Evolutionary conservation across 2,797 vertebrate species (phyloP), one percentile per base, ranked within the genome.

Genomic region (Distichodus sexfasciatus): DNA sequence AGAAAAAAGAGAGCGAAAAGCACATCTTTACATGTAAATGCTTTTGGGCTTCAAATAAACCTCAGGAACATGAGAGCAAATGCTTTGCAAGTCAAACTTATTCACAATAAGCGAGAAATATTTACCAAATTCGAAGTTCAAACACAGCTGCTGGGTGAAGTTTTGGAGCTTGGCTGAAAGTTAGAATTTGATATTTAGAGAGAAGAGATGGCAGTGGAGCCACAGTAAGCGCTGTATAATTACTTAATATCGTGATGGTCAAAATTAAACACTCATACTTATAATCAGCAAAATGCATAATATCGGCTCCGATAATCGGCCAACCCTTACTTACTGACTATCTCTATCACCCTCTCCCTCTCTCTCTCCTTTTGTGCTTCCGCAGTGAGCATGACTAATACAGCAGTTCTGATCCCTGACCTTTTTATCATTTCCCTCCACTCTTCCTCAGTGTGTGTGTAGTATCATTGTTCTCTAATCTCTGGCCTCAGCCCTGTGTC

Each of bases 21-120:
- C 7, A 17, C 41, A 12, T 44, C 19, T 67, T 44, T 21, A 47
- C 43, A 46, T 54, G 29, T 47, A 36, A 53, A 36, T 12, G 9
- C 47, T 11, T 0, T 60, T 14, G 1, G 11, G 57, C 7, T 26
- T 36, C 43, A 50, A 12, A n/a, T n/a, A n/a, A 55, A 36, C 28
- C 14, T 35, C 12, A 21, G 68, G n/a, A n/a, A 24, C 29, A 35
- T 29, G 7, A 17, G 43, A 11, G 23, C 17, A 57, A 17, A 24
- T 15, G 12, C 12, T 71, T 64, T 64, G 61, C 61, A 71, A 71
- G n/a, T 64, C 24, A 71, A 65, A 71, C 24, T 0, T 40, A 43
- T 69, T 17, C 3, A 40, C 35, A 1, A 41, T 4, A 3, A 15
- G 26, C 10, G n/a, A 35, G 29, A 40, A 6, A n/a, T n/a, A n/a